These are phyloP conservation scores for Solenopsis invicta DNA, from an alignment of 1,140 invertebrate species.

Conservation along the genomic window DNA sequence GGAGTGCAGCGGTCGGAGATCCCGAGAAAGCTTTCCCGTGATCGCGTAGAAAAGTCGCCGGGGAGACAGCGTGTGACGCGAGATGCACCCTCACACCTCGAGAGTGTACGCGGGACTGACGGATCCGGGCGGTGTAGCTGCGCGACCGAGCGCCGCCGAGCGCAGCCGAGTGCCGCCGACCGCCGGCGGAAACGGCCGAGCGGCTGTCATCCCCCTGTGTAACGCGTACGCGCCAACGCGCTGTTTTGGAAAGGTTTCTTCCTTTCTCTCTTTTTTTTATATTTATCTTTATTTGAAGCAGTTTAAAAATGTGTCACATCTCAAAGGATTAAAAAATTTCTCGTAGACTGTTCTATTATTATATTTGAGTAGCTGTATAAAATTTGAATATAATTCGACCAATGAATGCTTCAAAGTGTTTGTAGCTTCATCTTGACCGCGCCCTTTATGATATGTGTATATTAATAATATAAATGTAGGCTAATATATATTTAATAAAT, in stretches of 20 bases:
- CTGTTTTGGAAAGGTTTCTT: conserved; percentile 54
- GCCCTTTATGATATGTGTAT: no score
- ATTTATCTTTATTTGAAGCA: not conserved
- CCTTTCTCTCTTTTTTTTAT: not conserved
- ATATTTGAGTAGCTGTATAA: no score
- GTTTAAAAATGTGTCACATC: not conserved
- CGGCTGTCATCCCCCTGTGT: conserved; percentile 60
- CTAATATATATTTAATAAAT: no score
- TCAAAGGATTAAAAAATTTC: no score
- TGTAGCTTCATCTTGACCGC: no score
- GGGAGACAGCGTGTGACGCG: conserved; percentile 37
- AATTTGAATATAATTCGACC: no score
- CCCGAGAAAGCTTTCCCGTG: conserved; percentile 60
- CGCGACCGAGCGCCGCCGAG: conserved; percentile 66
- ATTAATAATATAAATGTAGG: no score
- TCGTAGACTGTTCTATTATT: no score
- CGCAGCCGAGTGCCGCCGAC: conserved; percentile 70
- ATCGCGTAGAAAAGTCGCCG: conserved; percentile 18
- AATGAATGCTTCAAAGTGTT: no score
- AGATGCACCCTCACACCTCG: conserved; percentile 55
- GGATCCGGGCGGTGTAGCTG: conserved; percentile 78
- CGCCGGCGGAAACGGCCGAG: conserved; percentile 70
- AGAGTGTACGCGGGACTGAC: conserved; percentile 80
- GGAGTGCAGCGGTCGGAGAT: no score
- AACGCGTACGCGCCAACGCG: not conserved